These are phyloP conservation scores for Pseudomugil gertrudae DNA, from an alignment of 2,797 vertebrate species.

Conservation along the genomic window DNA sequence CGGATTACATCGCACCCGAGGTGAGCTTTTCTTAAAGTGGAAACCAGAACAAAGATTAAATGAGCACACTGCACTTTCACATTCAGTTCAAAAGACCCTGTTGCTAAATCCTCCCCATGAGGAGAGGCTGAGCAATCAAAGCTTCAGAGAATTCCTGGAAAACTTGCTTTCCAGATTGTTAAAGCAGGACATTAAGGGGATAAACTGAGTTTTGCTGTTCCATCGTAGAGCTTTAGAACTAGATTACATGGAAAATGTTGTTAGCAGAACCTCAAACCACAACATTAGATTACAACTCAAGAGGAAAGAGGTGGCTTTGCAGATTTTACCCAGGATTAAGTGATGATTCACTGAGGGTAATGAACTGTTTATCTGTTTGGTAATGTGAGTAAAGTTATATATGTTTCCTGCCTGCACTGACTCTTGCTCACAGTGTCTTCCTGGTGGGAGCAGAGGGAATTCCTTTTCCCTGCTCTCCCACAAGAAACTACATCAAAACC, in stretches of 20 bases:
- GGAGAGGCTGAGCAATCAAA: background rate
- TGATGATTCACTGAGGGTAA: slow-evolving; percentile 21
- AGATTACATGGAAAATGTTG: background rate
- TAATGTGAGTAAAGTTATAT: background rate
- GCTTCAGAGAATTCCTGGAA: background rate
- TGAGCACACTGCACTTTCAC: background rate
- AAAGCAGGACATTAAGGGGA: background rate
- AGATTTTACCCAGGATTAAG: background rate
- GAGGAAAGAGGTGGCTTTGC: background rate
- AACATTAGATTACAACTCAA: background rate
- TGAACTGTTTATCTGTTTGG: slow-evolving; percentile 7
- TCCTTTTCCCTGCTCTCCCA: slow-evolving; percentile 13
- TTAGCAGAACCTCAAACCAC: background rate
- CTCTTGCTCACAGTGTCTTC: slow-evolving; percentile 24
- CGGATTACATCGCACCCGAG: slow-evolving; percentile 98
- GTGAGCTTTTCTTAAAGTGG: slow-evolving; percentile 69
- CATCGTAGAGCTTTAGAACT: background rate
- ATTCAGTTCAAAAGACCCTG: background rate
- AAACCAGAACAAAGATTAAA: background rate
- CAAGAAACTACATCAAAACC: background rate
- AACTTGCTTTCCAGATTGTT: background rate
- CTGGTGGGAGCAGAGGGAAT: slow-evolving; percentile 40
- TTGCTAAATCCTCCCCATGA: background rate
- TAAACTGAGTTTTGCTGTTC: background rate
- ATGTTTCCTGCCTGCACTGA: slow-evolving; percentile 18